Evolutionary conservation across 2,113 vertebrate genomes (phyloP), one percentile per base, ranked within the genome.

Genomic region (Sylvietta virens): DNA sequence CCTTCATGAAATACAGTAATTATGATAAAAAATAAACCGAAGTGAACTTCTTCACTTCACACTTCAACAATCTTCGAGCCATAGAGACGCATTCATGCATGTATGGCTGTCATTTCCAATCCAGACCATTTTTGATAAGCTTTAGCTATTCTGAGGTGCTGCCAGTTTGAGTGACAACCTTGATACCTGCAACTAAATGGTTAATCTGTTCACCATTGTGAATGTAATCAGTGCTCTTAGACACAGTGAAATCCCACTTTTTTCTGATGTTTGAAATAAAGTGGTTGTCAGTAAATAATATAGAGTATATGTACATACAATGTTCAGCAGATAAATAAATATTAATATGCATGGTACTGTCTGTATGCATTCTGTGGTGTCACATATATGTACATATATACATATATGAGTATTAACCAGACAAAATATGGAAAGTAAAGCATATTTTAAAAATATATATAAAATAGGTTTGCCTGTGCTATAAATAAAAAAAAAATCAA

Each of bases 101-200:
- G 86, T 91, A 94, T 95, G 96, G 92, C 95, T 97, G 94, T 97
- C 95, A 70, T 95, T 97, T 97, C 87, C 89, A 97, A 96, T 97
- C 91, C 93, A 96, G 86, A 95, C 94, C 90, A 95, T 94, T 97
- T 95, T 47, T 96, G 92, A 90, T 95, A 94, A 96, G 94, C 96
- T 95, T 95, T 93, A 95, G 93, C 74, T 92, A 57, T 95, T 96
- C 91, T 92, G 92, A 97, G 92, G 94, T 97, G 95, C 89, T 95
- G 94, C 90, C 96, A 97, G 89, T 96, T 94, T 95, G 86, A 97
- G 93, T 95, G 95, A 96, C 96, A 97, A 94, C 96, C 87, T 89
- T 94, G 95, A 74, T 95, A 97, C 94, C 96, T 97, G 86, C 88
- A 96, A 94, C 95, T 97, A 97, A 97, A 95, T 2, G 72, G 91